These are phyloP conservation scores for Andrena flavipes DNA, from an alignment of 2,888 invertebrate genomes.

Conservation along the genomic window DNA sequence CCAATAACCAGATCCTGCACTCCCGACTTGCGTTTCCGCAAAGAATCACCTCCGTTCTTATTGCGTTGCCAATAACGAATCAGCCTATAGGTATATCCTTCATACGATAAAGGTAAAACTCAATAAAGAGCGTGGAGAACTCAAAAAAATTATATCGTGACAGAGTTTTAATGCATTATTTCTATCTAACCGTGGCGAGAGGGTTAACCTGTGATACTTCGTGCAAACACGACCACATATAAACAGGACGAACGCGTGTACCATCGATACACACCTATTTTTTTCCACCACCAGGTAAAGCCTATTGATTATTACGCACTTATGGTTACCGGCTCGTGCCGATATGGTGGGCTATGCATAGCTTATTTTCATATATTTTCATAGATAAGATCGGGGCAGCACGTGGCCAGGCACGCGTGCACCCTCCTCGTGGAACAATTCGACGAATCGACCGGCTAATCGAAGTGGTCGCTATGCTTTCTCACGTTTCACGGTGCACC, in stretches of 20 bases:
- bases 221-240: background rate
- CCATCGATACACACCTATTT: constrained; percentile 18
- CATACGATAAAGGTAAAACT: too few relatives aligned
- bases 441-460: constrained; percentile 31
- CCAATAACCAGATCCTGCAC: too few relatives aligned
- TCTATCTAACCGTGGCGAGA: background rate
- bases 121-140: too few relatives aligned
- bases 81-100: too few relatives aligned
- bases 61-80: too few relatives aligned
- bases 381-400: constrained; percentile 68
- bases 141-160: too few relatives aligned
- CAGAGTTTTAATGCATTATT: background rate
- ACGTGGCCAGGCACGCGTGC: constrained; percentile 58
- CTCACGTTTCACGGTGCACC: constrained; percentile 19
- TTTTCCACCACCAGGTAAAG: constrained; percentile 6
- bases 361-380: constrained; percentile 70
- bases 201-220: background rate
- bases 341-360: constrained; percentile 45
- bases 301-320: constrained; percentile 37
- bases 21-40: too few relatives aligned
- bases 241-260: background rate
- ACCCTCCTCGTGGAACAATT: constrained; percentile 53
- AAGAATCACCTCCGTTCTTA: too few relatives aligned
- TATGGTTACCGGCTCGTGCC: constrained; percentile 39
- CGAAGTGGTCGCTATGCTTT: constrained; percentile 16